These are phyloP conservation scores for cattle (Bos taurus) DNA, from an alignment of 2,113 vertebrate species.

Conservation along the genomic window DNA sequence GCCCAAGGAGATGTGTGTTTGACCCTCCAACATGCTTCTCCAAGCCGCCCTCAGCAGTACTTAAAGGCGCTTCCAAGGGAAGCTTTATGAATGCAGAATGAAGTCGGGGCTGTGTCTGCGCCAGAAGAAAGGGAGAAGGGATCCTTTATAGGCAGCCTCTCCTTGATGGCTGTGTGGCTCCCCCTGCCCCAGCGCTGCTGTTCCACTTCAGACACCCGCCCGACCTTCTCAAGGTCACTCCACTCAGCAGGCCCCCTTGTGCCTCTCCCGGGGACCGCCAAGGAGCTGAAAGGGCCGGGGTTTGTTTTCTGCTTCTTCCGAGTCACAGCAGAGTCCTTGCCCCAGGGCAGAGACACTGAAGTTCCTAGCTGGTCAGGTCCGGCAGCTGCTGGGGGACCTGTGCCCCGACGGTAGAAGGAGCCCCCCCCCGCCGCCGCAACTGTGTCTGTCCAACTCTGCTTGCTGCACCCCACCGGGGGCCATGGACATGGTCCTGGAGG, in stretches of 20 bases:
- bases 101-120: slow-evolving; percentile 73
- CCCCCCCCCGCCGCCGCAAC: rapidly evolving
- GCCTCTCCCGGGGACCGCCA: not conserved
- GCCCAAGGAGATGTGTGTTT: slow-evolving; percentile 81
- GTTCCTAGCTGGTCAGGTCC: slow-evolving; percentile 9
- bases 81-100: slow-evolving; percentile 86
- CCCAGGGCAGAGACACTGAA: slow-evolving; percentile 27
- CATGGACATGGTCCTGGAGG: rapidly evolving
- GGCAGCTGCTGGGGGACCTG: not conserved
- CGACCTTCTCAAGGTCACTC: slow-evolving; percentile 81
- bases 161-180: slow-evolving; percentile 66
- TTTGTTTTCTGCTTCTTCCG: slow-evolving; percentile 55
- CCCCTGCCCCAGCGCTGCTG: not conserved
- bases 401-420: not conserved
- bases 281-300: slow-evolving; percentile 33
- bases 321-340: not conserved
- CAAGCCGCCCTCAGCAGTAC: slow-evolving; percentile 81
- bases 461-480: too few species aligned
- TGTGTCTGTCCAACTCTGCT: not conserved
- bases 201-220: slow-evolving; percentile 53
- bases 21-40: slow-evolving; percentile 82
- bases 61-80: slow-evolving; percentile 82
- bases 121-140: slow-evolving; percentile 75
- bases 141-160: slow-evolving; percentile 79
- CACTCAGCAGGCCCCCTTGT: not conserved